Evolutionary conservation across 2,888 invertebrate species (phyloP).

Genomic region (Tetragnatha montana): DNA sequence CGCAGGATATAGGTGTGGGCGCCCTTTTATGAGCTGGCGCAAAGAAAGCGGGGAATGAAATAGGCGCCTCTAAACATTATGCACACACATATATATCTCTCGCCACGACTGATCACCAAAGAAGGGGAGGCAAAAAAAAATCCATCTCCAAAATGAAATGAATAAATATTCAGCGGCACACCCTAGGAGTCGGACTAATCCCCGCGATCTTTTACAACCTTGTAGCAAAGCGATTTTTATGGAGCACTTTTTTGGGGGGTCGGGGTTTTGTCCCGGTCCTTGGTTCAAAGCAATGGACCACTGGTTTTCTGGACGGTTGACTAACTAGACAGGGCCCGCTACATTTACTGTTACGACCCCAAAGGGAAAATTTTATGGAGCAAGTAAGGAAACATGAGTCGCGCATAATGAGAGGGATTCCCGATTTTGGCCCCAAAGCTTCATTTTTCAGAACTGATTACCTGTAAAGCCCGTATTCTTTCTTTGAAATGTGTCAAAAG

Average conservation of each 20-base stretch:
- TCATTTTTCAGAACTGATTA: slow-evolving; percentile 65
- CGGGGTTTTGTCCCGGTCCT: slow-evolving; percentile 7
- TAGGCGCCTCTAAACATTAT: slow-evolving; percentile 59
- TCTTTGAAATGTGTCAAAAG: slow-evolving; percentile 57
- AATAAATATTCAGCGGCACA: slow-evolving; percentile 65
- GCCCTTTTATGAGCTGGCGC: slow-evolving; percentile 57
- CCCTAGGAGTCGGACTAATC: slow-evolving; percentile 56
- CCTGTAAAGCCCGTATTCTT: slow-evolving; percentile 55
- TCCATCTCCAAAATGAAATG: slow-evolving; percentile 60
- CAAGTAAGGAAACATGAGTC: slow-evolving; percentile 60
- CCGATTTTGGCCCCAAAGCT: slow-evolving; percentile 14
- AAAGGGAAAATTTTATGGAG: slow-evolving; percentile 60
- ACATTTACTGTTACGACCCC: slow-evolving; percentile 50
- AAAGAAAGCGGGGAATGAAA: slow-evolving; percentile 50
- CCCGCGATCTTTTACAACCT: slow-evolving; percentile 66
- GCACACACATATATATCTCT: slow-evolving; percentile 47
- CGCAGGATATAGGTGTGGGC: slow-evolving; percentile 65
- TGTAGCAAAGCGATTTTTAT: slow-evolving; percentile 68
- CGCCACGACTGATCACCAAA: slow-evolving; percentile 49
- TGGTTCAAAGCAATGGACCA: slow-evolving; percentile 62
- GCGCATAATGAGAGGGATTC: slow-evolving; percentile 47
- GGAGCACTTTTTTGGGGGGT: slow-evolving; percentile 47
- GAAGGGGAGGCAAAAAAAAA: slow-evolving; percentile 46
- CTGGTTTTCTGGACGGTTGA: slow-evolving; percentile 66
- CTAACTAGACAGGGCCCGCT: slow-evolving; percentile 60